Percentiles rank a stretch among this genome's conserved stretches.
Evolutionary conservation across 1,140 invertebrate genomes (phyloP).

Genomic region (Apis laboriosa): DNA sequence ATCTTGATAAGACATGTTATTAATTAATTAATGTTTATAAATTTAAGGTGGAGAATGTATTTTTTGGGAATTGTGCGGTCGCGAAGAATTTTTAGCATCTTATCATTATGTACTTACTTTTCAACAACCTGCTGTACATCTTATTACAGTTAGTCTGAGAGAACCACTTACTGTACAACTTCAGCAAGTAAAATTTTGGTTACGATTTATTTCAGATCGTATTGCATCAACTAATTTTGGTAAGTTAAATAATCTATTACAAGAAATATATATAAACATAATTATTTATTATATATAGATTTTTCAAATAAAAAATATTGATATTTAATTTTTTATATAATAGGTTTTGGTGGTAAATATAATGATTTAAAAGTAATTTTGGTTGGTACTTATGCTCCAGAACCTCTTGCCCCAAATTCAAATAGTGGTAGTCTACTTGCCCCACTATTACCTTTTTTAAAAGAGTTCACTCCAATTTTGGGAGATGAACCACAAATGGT

Average conservation of each 20-base stretch:
- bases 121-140: slow-evolving; percentile 84
- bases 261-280: slow-evolving; percentile 10
- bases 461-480: slow-evolving; percentile 76
- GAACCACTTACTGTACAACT: slow-evolving; percentile 88
- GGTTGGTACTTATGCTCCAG: slow-evolving; percentile 78
- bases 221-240: slow-evolving; percentile 87
- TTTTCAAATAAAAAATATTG: slow-evolving; percentile 6
- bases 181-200: slow-evolving; percentile 90
- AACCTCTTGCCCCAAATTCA: slow-evolving; percentile 73
- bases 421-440: slow-evolving; percentile 74
- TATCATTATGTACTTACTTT: slow-evolving; percentile 91
- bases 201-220: slow-evolving; percentile 89
- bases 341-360: slow-evolving; percentile 78
- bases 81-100: slow-evolving; percentile 89
- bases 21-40: background rate
- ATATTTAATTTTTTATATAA: slow-evolving; percentile 26
- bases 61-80: slow-evolving; percentile 92
- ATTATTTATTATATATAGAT: background rate
- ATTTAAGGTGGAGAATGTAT: slow-evolving; percentile 76
- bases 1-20: background rate
- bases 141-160: slow-evolving; percentile 88
- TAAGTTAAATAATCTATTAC: slow-evolving; percentile 66
- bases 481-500: slow-evolving; percentile 77
- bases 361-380: slow-evolving; percentile 78
- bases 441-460: slow-evolving; percentile 75